A percentile compares a stretch with the other conserved stretches of the same genome.
phyloP scores from a whole-genome alignment of 2,888 invertebrate genomes.

The Aquatica leii region DNA sequence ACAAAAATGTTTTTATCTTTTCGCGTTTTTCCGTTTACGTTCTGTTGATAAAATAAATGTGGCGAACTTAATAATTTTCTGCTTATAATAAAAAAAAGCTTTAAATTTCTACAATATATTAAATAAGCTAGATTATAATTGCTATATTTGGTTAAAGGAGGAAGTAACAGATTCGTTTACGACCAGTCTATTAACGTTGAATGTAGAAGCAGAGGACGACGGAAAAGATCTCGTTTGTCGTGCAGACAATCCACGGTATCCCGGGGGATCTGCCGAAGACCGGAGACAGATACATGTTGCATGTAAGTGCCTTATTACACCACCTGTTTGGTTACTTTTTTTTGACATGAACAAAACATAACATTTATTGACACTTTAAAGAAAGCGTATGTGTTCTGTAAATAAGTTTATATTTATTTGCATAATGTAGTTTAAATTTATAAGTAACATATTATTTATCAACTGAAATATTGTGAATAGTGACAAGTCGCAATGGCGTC shows the following conservation, averaged over 20 bases:
- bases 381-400: neutral
- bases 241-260: constrained; percentile 88
- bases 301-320: constrained; percentile 71
- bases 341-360: constrained; percentile 14
- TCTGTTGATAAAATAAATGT: no score
- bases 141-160: constrained; percentile 59
- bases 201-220: constrained; percentile 80
- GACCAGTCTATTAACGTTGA: constrained; percentile 77
- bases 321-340: constrained; percentile 35
- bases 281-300: constrained; percentile 79
- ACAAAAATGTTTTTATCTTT: no score
- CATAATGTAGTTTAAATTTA: no score
- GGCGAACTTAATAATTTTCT: no score
- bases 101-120: no score
- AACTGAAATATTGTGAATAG: no score
- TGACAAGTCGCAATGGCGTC: constrained; percentile 22
- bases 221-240: constrained; percentile 84
- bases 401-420: no score
- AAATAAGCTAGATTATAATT: neutral
- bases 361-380: constrained; percentile 21
- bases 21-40: no score
- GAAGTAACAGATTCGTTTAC: constrained; percentile 73
- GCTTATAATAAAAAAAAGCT: no score
- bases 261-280: constrained; percentile 81
- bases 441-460: no score